phyloP scores from a whole-genome alignment of 2,888 invertebrate genomes.

The Alloplasta piceator region DNA sequence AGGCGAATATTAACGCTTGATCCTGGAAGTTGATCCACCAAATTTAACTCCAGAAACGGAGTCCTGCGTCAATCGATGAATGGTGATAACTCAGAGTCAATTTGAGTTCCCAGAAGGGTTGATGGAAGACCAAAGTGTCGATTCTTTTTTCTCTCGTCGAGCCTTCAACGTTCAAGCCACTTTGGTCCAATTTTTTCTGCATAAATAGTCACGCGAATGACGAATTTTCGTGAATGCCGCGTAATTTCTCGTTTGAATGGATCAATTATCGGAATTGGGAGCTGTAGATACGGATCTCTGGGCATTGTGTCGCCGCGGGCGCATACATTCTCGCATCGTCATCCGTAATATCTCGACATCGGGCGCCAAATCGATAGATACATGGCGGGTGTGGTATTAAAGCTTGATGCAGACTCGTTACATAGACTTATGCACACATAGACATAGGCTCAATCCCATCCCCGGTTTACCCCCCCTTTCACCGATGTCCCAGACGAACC shows the following conservation, averaged over 20 bases:
- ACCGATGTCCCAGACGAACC: conserved; percentile 27
- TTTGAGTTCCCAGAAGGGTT: no score
- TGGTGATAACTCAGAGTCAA: no score
- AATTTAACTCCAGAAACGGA: no score
- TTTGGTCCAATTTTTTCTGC: no score
- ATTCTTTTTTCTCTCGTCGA: no score
- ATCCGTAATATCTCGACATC: conserved; percentile 26
- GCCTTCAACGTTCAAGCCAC: no score
- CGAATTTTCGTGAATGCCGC: conserved; percentile 2
- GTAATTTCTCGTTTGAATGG: neutral
- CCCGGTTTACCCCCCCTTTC: neutral
- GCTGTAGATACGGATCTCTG: conserved; percentile 11
- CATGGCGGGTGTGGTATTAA: conserved; percentile 5
- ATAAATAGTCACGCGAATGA: neutral
- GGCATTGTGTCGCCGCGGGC: conserved; percentile 13
- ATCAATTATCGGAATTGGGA: conserved; percentile 25
- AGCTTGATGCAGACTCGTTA: conserved; percentile 13
- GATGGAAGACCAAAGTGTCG: no score
- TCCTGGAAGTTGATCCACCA: no score
- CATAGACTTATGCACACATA: conserved; percentile 27
- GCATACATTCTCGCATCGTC: neutral
- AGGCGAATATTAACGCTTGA: no score
- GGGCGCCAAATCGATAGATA: conserved; percentile 28
- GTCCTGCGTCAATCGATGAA: no score
- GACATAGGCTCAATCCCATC: neutral